phyloP scores from a whole-genome alignment of 2,888 invertebrate genomes.

The Cephonodes hylas region DNA sequence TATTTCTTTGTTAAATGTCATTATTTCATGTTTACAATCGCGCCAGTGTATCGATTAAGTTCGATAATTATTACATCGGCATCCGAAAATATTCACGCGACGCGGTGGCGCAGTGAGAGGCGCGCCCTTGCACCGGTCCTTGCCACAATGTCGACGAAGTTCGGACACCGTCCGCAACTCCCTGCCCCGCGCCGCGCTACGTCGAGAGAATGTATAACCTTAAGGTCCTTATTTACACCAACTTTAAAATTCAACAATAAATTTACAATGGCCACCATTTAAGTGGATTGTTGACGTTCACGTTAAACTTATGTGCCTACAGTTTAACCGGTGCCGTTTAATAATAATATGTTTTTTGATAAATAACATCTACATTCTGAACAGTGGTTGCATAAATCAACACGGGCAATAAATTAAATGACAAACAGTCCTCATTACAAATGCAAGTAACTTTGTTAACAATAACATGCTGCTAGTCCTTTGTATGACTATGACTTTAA shows the following conservation, averaged over 20 bases:
- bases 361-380: conserved; percentile 5
- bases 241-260: conserved; percentile 18
- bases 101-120: conserved; percentile 67
- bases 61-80: conserved; percentile 52
- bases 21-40: conserved; percentile 26
- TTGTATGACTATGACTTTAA: neutral
- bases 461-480: conserved; percentile 3
- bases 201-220: conserved; percentile 65
- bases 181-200: conserved; percentile 42
- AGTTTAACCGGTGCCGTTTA: neutral
- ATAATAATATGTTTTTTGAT: conserved; percentile 2
- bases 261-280: conserved; percentile 13
- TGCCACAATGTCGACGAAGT: conserved; percentile 65
- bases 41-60: conserved; percentile 47
- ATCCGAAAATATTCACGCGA: conserved; percentile 61
- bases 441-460: conserved; percentile 11
- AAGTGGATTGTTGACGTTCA: conserved; percentile 13
- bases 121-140: conserved; percentile 69
- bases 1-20: neutral
- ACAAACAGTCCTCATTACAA: conserved; percentile 4
- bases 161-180: conserved; percentile 54
- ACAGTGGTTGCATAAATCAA: neutral
- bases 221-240: conserved; percentile 35
- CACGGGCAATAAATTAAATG: conserved; percentile 6
- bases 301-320: conserved; percentile 4